Base-by-base conservation (phyloP, 2,888 invertebrate species). In the Hyles lineata region DNA sequence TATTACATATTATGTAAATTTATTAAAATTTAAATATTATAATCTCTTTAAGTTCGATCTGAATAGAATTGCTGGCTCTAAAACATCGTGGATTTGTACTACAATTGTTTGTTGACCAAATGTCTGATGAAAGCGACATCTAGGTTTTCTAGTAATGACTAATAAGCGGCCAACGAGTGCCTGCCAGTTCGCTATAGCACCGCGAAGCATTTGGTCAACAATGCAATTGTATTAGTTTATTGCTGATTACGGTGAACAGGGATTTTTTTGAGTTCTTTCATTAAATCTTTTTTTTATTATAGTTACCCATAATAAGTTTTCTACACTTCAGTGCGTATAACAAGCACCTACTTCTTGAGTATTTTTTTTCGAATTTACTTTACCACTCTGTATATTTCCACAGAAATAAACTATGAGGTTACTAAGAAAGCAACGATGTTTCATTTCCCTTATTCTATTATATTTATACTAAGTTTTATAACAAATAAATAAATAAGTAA, bases 321-420 rank as follows among this genome's bases (percentile, higher is more conserved):
- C 50, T 67, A 50, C n/a, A 17, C 55, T 55, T 67, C 17, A 67
- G 67, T 50, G 50, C 43, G 43, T 21, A 43, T 50, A 15, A 21
- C 15, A 23, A 50, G 67, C 67, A 50, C 67, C 50, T 55, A 55
- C 50, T 1, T 63, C 35, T 43, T 63, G 43, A 43, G 50, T 67
- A 50, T 17, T 43, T 43, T 67, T 43, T 67, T 67, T 67, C 23
- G 43, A 17, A 50, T 23, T 67, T 63, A 50, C 43, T 67, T 25
- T 23, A 17, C 23, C 43, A 23, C 67, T 15, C 43, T 50, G 23
- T 67, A 50, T 67, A 67, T 67, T 50, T 67, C 50, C 19, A 50
- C 50, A 23, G 67, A 50, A 67, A 67, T 67, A 67, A 67, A 67
- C 43, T 23, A 50, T 67, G 67, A 67, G 67, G 43, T 50, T 67